These are phyloP conservation scores for Meles meles DNA, from an alignment of 2,113 vertebrate species.

Conservation along the genomic window DNA sequence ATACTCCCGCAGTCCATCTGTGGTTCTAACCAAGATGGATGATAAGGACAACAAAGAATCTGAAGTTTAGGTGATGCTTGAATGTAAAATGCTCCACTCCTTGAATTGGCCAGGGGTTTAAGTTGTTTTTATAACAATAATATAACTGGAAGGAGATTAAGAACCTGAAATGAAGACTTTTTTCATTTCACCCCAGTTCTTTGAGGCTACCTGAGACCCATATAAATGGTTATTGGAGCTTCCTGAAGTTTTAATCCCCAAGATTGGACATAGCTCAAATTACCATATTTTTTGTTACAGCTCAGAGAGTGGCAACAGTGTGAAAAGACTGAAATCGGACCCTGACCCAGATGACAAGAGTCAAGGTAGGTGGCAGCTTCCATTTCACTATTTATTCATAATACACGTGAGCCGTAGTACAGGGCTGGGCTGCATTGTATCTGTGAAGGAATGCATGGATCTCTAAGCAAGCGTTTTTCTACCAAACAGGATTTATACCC, in stretches of 20 bases:
- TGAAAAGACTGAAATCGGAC: slow-evolving; percentile 95
- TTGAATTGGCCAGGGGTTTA: neutral
- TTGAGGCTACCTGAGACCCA: neutral
- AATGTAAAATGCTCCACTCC: neutral
- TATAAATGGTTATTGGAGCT: neutral
- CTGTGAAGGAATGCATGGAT: neutral
- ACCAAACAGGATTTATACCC: neutral
- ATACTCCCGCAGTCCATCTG: neutral
- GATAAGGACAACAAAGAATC: neutral
- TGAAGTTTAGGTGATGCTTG: neutral
- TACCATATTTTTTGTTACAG: slow-evolving; percentile 80
- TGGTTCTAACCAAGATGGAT: slow-evolving; percentile 1
- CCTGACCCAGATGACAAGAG: slow-evolving; percentile 78
- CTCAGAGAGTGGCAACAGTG: slow-evolving; percentile 90
- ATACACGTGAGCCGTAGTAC: neutral
- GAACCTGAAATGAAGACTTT: slow-evolving; percentile 17
- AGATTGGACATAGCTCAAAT: neutral
- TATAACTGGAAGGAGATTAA: slow-evolving; percentile 11
- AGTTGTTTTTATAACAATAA: neutral
- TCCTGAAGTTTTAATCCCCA: neutral
- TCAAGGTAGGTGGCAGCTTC: slow-evolving; percentile 77
- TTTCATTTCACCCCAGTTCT: neutral
- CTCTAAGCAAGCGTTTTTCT: neutral
- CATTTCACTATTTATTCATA: neutral
- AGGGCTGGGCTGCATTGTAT: neutral